Percentiles rank a stretch among this genome's conserved stretches.
Evolutionary conservation across 2,113 vertebrate species (phyloP).

Genomic region (Tetrax tetrax): DNA sequence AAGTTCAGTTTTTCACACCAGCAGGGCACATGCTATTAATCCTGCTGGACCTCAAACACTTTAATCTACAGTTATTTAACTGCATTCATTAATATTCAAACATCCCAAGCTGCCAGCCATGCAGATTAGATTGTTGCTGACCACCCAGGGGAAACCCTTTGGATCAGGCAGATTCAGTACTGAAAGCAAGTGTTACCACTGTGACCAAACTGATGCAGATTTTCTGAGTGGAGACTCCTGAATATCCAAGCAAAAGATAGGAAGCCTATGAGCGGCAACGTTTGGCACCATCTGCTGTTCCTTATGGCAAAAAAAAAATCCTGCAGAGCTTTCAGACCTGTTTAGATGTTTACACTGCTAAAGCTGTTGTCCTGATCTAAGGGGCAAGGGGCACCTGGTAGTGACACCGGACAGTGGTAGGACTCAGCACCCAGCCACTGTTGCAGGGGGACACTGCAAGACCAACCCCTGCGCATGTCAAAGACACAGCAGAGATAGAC

Average conservation of each 20-base stretch:
- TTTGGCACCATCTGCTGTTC: slow-evolving; percentile 70
- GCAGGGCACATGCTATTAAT: not conserved
- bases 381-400: not conserved
- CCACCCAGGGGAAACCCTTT: not conserved
- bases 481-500: not conserved
- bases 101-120: not conserved
- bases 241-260: not conserved
- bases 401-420: not conserved
- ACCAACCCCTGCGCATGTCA: fast-evolving
- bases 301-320: not conserved
- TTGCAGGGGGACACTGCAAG: not conserved
- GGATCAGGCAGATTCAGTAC: not conserved
- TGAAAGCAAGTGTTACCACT: not conserved
- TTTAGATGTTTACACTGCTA: not conserved
- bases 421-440: not conserved
- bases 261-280: not conserved
- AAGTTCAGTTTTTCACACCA: not conserved
- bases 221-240: not conserved
- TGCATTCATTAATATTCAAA: not conserved
- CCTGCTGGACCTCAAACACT: not conserved
- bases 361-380: not conserved
- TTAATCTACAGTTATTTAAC: not conserved
- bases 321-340: not conserved
- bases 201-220: not conserved
- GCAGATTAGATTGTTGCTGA: not conserved